Conservation (phyloP, 2,113 vertebrate genomes). For the Pteruthius melanotis region DNA sequence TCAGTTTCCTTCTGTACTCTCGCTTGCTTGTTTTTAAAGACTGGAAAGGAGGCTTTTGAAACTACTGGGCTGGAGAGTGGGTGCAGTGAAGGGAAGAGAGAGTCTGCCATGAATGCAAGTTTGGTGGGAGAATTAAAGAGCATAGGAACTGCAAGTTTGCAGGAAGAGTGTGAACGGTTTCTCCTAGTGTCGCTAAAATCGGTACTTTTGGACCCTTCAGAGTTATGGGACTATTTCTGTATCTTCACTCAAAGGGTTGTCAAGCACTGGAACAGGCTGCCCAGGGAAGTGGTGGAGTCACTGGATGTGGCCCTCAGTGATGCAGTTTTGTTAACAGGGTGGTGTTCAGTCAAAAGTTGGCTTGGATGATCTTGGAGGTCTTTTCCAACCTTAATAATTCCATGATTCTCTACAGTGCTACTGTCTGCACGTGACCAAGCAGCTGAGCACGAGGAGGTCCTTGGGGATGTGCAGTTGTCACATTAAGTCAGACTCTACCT, state of each 20-base stretch:
- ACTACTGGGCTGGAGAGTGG: not conserved
- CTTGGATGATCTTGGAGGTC: not conserved
- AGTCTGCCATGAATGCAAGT: not conserved
- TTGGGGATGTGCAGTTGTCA: not conserved
- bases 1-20: not conserved
- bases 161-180: not conserved
- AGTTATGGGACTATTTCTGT: accelerated
- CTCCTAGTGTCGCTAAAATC: not conserved
- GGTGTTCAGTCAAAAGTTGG: not conserved
- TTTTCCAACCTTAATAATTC: not conserved
- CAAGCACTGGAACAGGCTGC: not conserved
- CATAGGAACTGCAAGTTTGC: not conserved
- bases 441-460: not conserved
- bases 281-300: not conserved
- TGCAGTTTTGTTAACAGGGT: not conserved
- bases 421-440: not conserved
- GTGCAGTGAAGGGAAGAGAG: not conserved
- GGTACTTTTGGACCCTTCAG: not conserved
- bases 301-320: not conserved
- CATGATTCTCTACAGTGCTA: not conserved
- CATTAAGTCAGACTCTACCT: not conserved
- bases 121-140: not conserved
- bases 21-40: not conserved
- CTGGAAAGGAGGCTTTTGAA: not conserved
- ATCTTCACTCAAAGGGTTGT: not conserved